Evolutionary conservation across 2,888 invertebrate genomes (phyloP).

Genomic region (Apodemia zela): DNA sequence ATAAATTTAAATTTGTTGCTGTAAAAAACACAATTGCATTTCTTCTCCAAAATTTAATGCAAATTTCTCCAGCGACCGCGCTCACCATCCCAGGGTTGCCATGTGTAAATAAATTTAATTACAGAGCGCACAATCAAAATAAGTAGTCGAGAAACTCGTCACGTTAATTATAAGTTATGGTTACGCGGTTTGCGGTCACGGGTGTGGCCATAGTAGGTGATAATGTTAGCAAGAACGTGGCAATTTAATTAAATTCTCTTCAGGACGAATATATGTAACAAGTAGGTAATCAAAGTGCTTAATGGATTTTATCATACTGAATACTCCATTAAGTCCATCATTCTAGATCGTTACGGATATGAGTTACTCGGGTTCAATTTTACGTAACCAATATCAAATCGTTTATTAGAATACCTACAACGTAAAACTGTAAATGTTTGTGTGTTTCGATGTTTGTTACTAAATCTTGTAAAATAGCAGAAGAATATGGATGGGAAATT

Average conservation of each 20-base stretch:
- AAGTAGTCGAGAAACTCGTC: constrained; percentile 6
- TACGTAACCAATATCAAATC: too few relatives aligned
- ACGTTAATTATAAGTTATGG: constrained; percentile 11
- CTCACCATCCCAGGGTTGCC: too few relatives aligned
- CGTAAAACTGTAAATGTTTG: too few relatives aligned
- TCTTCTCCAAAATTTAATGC: too few relatives aligned
- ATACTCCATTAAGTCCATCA: too few relatives aligned
- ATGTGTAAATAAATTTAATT: background rate
- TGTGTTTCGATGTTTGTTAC: too few relatives aligned
- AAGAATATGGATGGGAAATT: too few relatives aligned
- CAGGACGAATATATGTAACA: background rate
- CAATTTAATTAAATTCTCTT: constrained; percentile 11
- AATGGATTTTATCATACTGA: background rate
- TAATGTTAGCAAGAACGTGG: background rate
- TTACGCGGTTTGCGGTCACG: constrained; percentile 4
- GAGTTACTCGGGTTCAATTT: too few relatives aligned
- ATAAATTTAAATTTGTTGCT: background rate
- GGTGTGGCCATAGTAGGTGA: background rate
- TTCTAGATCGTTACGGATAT: too few relatives aligned
- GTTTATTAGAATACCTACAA: too few relatives aligned
- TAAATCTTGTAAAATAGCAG: too few relatives aligned
- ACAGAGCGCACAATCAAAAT: background rate
- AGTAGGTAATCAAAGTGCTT: background rate
- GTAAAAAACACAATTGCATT: background rate
- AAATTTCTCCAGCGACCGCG: too few relatives aligned